Conservation (phyloP, 2,797 vertebrate species). For the Lagorchestes hirsutus region DNA sequence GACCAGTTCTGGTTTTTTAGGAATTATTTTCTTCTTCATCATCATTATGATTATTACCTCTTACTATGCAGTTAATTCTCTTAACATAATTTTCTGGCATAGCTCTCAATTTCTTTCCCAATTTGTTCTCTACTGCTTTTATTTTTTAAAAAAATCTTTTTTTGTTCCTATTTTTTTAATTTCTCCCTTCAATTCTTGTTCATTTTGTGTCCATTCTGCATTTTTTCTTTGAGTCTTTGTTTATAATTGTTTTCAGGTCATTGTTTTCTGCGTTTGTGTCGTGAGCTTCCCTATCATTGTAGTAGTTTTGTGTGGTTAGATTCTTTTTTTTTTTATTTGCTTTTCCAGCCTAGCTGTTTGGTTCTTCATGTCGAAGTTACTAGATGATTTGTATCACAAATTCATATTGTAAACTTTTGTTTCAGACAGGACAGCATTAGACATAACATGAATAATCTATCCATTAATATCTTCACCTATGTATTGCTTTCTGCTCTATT, state of each 20-base stretch:
- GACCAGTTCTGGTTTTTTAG: not conserved
- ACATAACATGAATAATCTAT: not conserved
- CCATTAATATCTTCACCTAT: not conserved
- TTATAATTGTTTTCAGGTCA: not conserved
- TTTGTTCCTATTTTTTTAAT: too few species aligned
- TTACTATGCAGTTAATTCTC: not conserved
- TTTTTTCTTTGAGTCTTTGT: not conserved
- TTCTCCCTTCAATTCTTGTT: not conserved
- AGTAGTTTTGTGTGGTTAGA: not conserved
- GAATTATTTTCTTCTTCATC: not conserved
- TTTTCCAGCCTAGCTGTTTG: not conserved
- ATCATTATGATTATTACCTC: not conserved
- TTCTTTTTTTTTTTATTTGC: not conserved
- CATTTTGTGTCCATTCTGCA: not conserved
- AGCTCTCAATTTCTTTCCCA: not conserved
- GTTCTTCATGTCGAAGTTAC: not conserved
- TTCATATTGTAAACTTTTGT: not conserved
- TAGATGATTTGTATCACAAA: not conserved
- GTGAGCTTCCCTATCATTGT: not conserved
- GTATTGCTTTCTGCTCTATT: not conserved
- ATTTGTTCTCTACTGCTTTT: too few species aligned
- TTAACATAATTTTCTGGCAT: not conserved
- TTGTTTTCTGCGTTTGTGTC: not conserved
- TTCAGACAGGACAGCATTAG: not conserved
- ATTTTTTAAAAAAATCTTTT: too few species aligned